Conservation (phyloP, 2,888 invertebrate genomes). For the Nasonia oneida region DNA sequence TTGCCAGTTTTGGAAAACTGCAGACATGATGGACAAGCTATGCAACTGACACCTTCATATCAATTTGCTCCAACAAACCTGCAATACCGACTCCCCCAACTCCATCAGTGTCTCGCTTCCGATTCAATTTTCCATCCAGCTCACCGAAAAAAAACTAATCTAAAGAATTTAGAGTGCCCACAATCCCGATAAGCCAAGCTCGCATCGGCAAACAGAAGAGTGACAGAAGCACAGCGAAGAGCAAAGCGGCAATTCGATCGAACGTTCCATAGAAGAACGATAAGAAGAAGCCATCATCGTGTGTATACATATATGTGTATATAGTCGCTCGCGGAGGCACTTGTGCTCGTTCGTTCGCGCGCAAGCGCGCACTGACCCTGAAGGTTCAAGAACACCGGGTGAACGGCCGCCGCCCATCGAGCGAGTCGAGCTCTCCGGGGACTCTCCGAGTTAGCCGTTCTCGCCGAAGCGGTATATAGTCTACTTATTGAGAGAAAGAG, state of each 20-base stretch:
- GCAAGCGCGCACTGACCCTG: conserved; percentile 72
- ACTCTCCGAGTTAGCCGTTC: conserved; percentile 49
- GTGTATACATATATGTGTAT: background rate
- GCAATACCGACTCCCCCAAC: background rate
- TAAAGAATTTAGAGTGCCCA: conserved; percentile 42
- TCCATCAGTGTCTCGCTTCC: background rate
- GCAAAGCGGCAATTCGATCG: conserved; percentile 37
- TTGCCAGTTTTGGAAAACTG: too few species aligned
- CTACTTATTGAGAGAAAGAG: conserved; percentile 9
- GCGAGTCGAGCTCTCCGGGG: conserved; percentile 37
- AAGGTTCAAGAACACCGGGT: conserved; percentile 77
- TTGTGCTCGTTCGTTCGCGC: conserved; percentile 49
- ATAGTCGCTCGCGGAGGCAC: conserved; percentile 45
- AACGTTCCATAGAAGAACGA: conserved; percentile 41
- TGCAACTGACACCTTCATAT: background rate
- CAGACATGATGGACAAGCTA: too few species aligned
- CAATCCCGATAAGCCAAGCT: conserved; percentile 13
- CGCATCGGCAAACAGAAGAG: background rate
- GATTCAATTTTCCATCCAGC: background rate
- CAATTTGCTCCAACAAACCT: background rate
- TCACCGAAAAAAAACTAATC: conserved; percentile 20
- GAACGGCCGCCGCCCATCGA: conserved; percentile 70
- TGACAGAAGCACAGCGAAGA: background rate
- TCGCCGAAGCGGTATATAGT: background rate
- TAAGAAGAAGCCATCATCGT: conserved; percentile 51